A percentile compares a stretch with the other conserved stretches of the same genome.
phyloP scores from a whole-genome alignment of 1,140 invertebrate genomes.

The Hypsibius dujardini region DNA sequence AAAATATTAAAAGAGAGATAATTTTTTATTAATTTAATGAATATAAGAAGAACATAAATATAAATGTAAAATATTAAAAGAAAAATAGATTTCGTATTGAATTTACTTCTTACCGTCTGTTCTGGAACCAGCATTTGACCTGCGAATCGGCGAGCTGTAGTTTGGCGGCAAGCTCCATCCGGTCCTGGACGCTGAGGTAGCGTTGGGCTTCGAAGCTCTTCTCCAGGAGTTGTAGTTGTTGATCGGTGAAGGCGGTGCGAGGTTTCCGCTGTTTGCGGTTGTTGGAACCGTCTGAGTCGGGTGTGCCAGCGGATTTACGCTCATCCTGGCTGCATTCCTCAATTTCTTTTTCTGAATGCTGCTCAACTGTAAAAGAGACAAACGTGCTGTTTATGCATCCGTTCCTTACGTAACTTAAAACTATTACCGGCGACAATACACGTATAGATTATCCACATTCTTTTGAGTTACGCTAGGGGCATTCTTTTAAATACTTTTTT shows the following conservation, averaged over 20 bases:
- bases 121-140: conserved; percentile 44
- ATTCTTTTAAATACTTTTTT: too few relatives aligned
- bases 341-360: too few relatives aligned
- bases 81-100: conserved; percentile 19
- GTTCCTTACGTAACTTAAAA: too few relatives aligned
- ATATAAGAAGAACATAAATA: too few relatives aligned
- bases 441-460: too few relatives aligned
- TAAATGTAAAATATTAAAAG: not conserved
- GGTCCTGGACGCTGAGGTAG: conserved; percentile 40
- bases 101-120: conserved; percentile 34
- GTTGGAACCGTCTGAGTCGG: not conserved
- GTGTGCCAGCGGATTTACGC: too few relatives aligned
- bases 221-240: conserved; percentile 36
- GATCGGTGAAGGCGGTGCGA: conserved; percentile 43
- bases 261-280: conserved; percentile 88
- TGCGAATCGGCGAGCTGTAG: conserved; percentile 40
- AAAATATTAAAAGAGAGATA: not conserved
- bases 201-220: conserved; percentile 40
- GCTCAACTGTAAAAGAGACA: too few relatives aligned
- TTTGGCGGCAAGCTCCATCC: conserved; percentile 39
- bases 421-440: too few relatives aligned
- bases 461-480: too few relatives aligned
- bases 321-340: too few relatives aligned
- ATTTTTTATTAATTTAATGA: too few relatives aligned
- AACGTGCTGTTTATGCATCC: too few relatives aligned